Evolutionary conservation across 1,140 invertebrate species (phyloP).

Genomic region (Belonocnema kinseyi): DNA sequence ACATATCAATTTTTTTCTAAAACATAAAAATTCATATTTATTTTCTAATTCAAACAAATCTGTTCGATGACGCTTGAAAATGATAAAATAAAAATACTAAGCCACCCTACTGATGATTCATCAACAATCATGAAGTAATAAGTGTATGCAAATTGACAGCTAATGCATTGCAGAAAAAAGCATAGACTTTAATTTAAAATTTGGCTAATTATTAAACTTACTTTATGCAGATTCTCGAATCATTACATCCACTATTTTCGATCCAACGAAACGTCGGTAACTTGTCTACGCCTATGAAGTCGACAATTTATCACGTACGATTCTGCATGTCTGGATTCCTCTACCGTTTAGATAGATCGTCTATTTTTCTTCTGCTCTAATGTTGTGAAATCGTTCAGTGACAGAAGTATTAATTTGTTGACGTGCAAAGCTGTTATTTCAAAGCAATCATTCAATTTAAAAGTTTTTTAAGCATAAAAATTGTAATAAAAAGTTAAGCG

Average conservation of each 20-base stretch:
- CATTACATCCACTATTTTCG: not conserved
- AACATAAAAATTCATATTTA: too few species aligned
- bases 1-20: too few species aligned
- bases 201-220: not conserved
- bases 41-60: too few species aligned
- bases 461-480: not conserved
- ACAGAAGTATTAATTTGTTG: conserved; percentile 9
- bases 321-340: conserved; percentile 41
- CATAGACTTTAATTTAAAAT: not conserved
- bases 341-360: conserved; percentile 13
- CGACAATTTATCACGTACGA: not conserved
- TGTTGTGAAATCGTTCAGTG: conserved; percentile 11
- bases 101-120: too few species aligned
- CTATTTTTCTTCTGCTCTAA: conserved; percentile 2
- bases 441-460: not conserved
- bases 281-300: not conserved
- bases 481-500: too few species aligned
- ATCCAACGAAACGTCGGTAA: not conserved
- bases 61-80: too few species aligned
- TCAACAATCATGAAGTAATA: too few species aligned
- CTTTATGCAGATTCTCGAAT: not conserved
- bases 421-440: not conserved
- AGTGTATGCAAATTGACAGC: too few species aligned
- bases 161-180: too few species aligned
- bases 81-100: too few species aligned